Percentiles rank a stretch among this genome's conserved stretches.
phyloP scores from a whole-genome alignment of 1,140 invertebrate species.

The Magallana ariakensis region DNA sequence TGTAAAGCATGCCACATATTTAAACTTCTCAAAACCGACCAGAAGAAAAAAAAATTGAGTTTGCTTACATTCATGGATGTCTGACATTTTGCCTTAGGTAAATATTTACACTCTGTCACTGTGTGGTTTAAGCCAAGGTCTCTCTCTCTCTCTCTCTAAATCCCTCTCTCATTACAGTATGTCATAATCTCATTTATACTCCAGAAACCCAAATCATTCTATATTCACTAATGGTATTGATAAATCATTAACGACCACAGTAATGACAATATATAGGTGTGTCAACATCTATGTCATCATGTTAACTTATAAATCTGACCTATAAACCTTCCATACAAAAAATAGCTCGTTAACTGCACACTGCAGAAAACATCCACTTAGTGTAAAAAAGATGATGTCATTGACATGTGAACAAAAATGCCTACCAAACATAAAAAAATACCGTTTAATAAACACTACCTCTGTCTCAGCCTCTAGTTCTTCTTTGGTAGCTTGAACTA shows the following conservation, averaged over 20 bases:
- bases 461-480: conserved; percentile 70
- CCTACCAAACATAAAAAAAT: too few relatives aligned
- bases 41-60: background rate
- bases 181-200: too few relatives aligned
- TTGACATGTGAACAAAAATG: too few relatives aligned
- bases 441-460: conserved; percentile 34
- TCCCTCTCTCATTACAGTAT: too few relatives aligned
- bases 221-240: too few relatives aligned
- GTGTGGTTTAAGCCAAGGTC: background rate
- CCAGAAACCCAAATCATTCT: too few relatives aligned
- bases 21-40: background rate
- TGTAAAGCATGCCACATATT: background rate
- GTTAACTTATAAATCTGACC: background rate
- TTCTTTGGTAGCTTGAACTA: conserved; percentile 66
- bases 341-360: too few relatives aligned
- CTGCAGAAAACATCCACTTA: too few relatives aligned
- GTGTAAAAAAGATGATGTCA: too few relatives aligned
- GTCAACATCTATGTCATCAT: background rate
- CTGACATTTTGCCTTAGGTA: background rate
- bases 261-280: background rate
- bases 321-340: conserved; percentile 26
- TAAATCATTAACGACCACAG: too few relatives aligned
- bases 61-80: background rate
- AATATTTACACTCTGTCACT: conserved; percentile 9
- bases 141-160: too few relatives aligned